phyloP scores from a whole-genome alignment of 2,888 invertebrate genomes.

The Metacarcinus magister region DNA sequence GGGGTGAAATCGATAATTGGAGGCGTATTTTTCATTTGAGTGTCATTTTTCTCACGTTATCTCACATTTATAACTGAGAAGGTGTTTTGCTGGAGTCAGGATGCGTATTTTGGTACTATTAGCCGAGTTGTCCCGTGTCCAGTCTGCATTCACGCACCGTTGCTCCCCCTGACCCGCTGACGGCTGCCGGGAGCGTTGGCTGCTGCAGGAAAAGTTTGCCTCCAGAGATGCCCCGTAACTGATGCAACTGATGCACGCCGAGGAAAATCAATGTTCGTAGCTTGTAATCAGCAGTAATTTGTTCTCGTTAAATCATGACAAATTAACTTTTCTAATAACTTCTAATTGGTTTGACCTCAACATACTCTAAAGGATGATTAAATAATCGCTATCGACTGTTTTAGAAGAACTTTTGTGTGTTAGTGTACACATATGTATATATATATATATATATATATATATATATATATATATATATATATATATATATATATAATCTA shows the following conservation, averaged over 20 bases:
- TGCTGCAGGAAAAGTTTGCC: not conserved
- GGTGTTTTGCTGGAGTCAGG: not conserved
- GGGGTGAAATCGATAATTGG: conserved; percentile 11
- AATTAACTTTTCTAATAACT: conserved; percentile 11
- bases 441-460: conserved; percentile 67
- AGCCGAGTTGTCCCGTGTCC: not conserved
- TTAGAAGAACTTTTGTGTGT: not conserved
- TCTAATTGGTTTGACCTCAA: conserved; percentile 36
- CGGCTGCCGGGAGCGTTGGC: not conserved
- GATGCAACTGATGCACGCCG: not conserved
- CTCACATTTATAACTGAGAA: not conserved
- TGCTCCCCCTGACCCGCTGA: not conserved
- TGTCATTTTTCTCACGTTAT: not conserved
- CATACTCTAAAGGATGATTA: not conserved
- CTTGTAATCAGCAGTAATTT: not conserved
- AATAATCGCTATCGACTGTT: not conserved
- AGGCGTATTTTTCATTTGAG: not conserved
- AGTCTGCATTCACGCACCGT: not conserved
- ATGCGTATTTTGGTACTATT: not conserved
- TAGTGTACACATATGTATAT: conserved; percentile 62
- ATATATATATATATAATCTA: conserved; percentile 60
- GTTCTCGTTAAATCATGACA: conserved; percentile 36
- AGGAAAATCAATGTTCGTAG: not conserved
- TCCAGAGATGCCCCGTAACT: not conserved
- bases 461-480: conserved; percentile 35